Evolutionary conservation across 2,888 invertebrate genomes (phyloP).

Genomic region (Frankliniella intonsa): DNA sequence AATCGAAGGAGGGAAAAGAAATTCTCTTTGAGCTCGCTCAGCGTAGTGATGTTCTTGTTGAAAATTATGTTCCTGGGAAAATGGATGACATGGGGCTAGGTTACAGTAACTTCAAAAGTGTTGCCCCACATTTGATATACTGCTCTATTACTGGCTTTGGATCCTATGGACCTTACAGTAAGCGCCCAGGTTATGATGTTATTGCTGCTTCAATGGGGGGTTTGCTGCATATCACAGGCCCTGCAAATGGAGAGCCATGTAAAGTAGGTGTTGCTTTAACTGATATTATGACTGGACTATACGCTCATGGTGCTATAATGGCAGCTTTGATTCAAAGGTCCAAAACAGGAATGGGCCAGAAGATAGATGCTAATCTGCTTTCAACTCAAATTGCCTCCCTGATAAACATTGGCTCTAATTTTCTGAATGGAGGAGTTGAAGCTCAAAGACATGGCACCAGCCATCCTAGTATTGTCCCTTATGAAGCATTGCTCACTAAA

Average conservation of each 20-base stretch:
- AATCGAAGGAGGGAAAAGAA: constrained; percentile 58
- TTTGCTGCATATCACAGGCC: constrained; percentile 82
- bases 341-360: constrained; percentile 78
- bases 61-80: constrained; percentile 93
- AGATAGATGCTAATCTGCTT: constrained; percentile 89
- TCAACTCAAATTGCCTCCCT: constrained; percentile 86
- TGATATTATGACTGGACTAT: constrained; percentile 88
- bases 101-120: constrained; percentile 63
- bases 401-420: constrained; percentile 85
- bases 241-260: constrained; percentile 73
- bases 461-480: constrained; percentile 91
- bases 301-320: constrained; percentile 90
- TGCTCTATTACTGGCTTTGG: constrained; percentile 95
- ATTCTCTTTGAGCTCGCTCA: constrained; percentile 67
- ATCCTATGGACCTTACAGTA: constrained; percentile 74
- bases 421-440: constrained; percentile 70
- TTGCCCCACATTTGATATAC: constrained; percentile 79
- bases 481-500: constrained; percentile 79
- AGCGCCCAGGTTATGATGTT: constrained; percentile 92
- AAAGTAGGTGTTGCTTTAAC: constrained; percentile 92
- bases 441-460: constrained; percentile 79
- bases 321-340: constrained; percentile 77
- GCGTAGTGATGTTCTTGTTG: constrained; percentile 81
- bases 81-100: constrained; percentile 69
- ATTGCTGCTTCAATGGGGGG: constrained; percentile 93